Base-by-base conservation (phyloP, 1,140 invertebrate genomes). In the Oedothorax gibbosus region DNA sequence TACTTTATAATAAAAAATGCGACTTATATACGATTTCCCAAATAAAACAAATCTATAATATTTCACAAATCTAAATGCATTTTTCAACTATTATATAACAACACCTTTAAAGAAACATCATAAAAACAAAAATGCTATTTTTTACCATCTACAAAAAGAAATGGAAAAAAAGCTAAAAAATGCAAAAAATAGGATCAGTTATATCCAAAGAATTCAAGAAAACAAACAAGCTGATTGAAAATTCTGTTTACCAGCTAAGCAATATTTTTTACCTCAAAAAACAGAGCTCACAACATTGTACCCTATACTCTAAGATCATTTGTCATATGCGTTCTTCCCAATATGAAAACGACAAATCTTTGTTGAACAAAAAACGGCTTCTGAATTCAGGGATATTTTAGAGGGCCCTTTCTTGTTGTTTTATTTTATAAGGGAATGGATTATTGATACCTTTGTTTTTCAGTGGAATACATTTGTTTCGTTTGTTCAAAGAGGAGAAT, bases 161-260 rank as follows among this genome's bases (percentile, higher is more conserved):
- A 18, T 64, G 14, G 35, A 18, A 64, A 62, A 71, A 81, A 53
- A 71, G 71, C 11, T 35, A 64, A n/a, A 73, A 82, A 82, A 82
- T 82, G 80, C 80, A 73, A 73, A 71, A n/a, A 21, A 79, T 18
- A 5, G 10, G 51, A 68, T 81, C 56, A 56, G n/a, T 18, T 18
- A 18, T 66, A 82, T 60, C 64, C 53, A 72, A 69, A 77, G 35
- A 35, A 79, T 68, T 82, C 80, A 56, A 71, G 65, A 56, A 82
- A 82, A 82, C 73, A 82, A 82, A 56, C 80, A 64, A 73, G 69
- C 80, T 82, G 80, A 82, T 82, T 73, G 69, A 82, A 82, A 82
- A 73, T 82, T 79, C 77, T 18, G 68, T 82, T 82, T 54, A 73
- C 80, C 69, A 73, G 80, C 80, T 72, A 60, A 64, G 53, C 35